These are phyloP conservation scores for Nowickia ferox DNA, from an alignment of 2,888 invertebrate species.

Conservation along the genomic window DNA sequence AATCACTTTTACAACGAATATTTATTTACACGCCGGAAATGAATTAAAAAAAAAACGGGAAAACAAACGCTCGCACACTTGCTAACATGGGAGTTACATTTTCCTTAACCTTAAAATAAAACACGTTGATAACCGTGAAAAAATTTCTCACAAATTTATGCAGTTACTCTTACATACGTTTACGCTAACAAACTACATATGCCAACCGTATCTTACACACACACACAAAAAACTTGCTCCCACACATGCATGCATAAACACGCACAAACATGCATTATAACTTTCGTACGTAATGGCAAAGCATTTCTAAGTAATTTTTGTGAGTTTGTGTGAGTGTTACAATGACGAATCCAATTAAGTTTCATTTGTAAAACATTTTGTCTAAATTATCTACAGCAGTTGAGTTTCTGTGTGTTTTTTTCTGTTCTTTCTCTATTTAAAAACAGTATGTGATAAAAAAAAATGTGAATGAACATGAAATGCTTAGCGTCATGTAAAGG, in stretches of 20 bases:
- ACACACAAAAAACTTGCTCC: not conserved
- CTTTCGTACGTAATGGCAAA: not conserved
- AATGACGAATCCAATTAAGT: constrained; percentile 68
- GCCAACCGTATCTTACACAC: constrained; percentile 40
- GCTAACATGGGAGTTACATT: not conserved
- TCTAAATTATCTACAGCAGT: constrained; percentile 69
- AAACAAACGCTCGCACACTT: not conserved
- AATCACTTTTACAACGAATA: constrained; percentile 27
- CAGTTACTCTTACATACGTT: not conserved
- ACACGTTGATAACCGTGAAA: not conserved
- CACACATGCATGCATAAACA: not conserved
- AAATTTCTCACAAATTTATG: constrained; percentile 20
- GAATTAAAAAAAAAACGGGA: not conserved
- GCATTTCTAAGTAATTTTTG: not conserved
- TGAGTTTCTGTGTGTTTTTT: not conserved
- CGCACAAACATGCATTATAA: not conserved
- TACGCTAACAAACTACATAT: constrained; percentile 37
- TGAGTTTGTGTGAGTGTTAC: constrained; percentile 28
- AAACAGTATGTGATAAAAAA: constrained; percentile 30
- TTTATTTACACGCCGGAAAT: not conserved
- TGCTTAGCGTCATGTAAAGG: not conserved
- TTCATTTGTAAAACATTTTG: constrained; percentile 73
- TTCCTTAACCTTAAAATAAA: constrained; percentile 4
- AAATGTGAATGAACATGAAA: not conserved
- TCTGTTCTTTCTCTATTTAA: constrained; percentile 18